A percentile compares a stretch with the other conserved stretches of the same genome.
Evolutionary conservation across 2,797 vertebrate species (phyloP).

Genomic region (Merluccius polli): DNA sequence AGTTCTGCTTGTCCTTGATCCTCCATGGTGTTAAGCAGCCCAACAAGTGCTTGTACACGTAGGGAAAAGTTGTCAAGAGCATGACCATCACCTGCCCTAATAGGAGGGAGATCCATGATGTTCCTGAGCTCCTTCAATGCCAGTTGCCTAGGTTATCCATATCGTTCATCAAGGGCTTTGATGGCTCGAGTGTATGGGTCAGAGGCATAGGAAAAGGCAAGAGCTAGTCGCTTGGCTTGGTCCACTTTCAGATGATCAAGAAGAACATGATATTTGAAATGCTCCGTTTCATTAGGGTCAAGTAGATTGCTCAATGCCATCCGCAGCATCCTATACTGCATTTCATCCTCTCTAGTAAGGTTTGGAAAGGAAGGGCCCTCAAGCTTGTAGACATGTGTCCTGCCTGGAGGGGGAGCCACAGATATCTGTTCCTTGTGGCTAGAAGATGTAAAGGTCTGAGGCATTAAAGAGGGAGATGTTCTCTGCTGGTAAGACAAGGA

Average conservation of each 20-base stretch:
- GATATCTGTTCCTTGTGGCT: neutral
- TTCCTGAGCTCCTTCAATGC: slow-evolving; percentile 12
- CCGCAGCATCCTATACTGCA: slow-evolving; percentile 4
- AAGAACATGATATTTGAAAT: neutral
- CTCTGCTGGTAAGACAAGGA: neutral
- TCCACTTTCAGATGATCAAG: too few species aligned
- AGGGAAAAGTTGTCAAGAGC: slow-evolving; percentile 10
- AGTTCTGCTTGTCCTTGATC: slow-evolving; percentile 10
- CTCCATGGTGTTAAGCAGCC: slow-evolving; percentile 8
- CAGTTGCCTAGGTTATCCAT: too few species aligned
- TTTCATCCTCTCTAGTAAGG: neutral
- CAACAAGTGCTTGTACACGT: slow-evolving; percentile 10
- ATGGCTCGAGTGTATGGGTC: neutral
- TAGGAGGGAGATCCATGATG: slow-evolving; percentile 10
- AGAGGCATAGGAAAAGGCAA: neutral
- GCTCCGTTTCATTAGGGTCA: slow-evolving; percentile 1
- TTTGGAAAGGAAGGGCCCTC: neutral
- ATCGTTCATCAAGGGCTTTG: neutral
- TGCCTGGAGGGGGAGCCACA: neutral
- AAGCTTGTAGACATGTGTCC: neutral
- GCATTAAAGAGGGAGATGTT: too few species aligned
- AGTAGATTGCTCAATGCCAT: neutral
- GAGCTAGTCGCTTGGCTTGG: too few species aligned
- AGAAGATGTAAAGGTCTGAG: neutral
- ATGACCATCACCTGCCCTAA: slow-evolving; percentile 9